Evolutionary conservation across 2,797 vertebrate species (phyloP).

Genomic region (Orientallactaga sibirica): DNA sequence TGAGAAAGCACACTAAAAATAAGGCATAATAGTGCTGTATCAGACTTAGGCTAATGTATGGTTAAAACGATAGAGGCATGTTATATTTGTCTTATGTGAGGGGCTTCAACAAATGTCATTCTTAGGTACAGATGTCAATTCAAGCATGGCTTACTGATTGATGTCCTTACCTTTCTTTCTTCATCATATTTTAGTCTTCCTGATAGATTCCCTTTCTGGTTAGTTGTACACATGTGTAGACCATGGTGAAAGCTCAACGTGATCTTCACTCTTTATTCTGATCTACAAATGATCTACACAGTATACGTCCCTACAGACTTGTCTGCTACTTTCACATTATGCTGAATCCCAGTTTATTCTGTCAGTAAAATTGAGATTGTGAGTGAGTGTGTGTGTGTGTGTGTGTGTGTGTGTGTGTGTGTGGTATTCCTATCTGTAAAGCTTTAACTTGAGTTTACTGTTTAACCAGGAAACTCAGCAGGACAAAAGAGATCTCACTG

Average conservation of each 20-base stretch:
- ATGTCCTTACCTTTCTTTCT: constrained; percentile 33
- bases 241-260: constrained; percentile 40
- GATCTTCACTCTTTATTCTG: not conserved
- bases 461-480: constrained; percentile 81
- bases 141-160: constrained; percentile 62
- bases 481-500: constrained; percentile 75
- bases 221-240: constrained; percentile 68
- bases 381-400: too few species aligned
- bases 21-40: not conserved
- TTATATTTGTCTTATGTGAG: constrained; percentile 45
- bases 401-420: constrained; percentile 44
- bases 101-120: constrained; percentile 16
- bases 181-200: constrained; percentile 26
- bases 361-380: not conserved
- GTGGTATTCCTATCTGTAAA: constrained; percentile 69
- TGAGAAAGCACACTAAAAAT: constrained; percentile 73
- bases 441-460: constrained; percentile 76
- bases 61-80: constrained; percentile 32
- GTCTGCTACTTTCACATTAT: constrained; percentile 39
- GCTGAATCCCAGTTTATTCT: constrained; percentile 40
- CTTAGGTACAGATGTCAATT: constrained; percentile 18
- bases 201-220: constrained; percentile 74
- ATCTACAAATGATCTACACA: constrained; percentile 2
- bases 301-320: not conserved
- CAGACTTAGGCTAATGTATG: constrained; percentile 41